phyloP scores from a whole-genome alignment of 1,140 invertebrate genomes.

The Drosophila ercepeae region DNA sequence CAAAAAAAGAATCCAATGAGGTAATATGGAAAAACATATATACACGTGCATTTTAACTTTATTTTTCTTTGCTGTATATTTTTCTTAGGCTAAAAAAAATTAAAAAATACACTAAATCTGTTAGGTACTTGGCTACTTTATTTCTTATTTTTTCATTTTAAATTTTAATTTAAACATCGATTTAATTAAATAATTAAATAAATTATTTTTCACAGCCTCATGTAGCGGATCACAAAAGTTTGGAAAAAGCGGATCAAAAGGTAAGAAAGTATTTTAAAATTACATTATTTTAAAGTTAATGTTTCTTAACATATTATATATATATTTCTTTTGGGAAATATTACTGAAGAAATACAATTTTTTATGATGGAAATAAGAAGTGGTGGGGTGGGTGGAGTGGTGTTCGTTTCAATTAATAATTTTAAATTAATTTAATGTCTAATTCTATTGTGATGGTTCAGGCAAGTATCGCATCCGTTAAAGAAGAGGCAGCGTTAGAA shows the following conservation, averaged over 20 bases:
- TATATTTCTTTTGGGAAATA: conserved; percentile 12
- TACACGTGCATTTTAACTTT: not conserved
- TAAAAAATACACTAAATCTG: too few relatives aligned
- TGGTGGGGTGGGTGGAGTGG: too few relatives aligned
- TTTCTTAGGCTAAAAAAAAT: not conserved
- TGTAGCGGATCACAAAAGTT: conserved; percentile 34
- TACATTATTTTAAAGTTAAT: too few relatives aligned
- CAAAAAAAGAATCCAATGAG: not conserved
- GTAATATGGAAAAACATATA: conserved; percentile 4
- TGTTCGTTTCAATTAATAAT: too few relatives aligned
- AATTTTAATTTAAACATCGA: not conserved
- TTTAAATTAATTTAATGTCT: conserved; percentile 7
- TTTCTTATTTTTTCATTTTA: not conserved
- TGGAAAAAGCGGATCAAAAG: conserved; percentile 72
- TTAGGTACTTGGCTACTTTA: too few relatives aligned
- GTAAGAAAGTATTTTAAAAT: conserved; percentile 27
- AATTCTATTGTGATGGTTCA: conserved; percentile 14
- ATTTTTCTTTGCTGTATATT: not conserved
- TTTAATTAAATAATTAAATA: too few relatives aligned
- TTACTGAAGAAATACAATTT: too few relatives aligned
- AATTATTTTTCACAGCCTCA: conserved; percentile 35
- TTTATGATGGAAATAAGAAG: too few relatives aligned
- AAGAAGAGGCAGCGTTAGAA: conserved; percentile 62
- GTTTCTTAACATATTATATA: not conserved
- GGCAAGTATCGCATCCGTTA: conserved; percentile 63